These are phyloP conservation scores for Polyommatus icarus DNA, from an alignment of 2,888 invertebrate species.

Conservation along the genomic window DNA sequence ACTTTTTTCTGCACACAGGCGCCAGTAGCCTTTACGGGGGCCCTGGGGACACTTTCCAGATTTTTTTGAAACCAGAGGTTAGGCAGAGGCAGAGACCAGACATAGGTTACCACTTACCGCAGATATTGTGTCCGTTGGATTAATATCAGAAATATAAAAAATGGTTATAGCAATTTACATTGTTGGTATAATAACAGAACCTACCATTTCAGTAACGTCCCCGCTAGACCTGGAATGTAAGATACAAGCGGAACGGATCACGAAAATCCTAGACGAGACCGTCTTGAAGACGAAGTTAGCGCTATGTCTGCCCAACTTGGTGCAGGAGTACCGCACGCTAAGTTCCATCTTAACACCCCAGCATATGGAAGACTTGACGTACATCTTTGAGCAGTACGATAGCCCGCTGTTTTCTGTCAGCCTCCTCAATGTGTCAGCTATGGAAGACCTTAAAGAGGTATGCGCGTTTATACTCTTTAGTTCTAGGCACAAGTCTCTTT, in stretches of 20 bases:
- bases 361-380: conserved; percentile 67
- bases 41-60: too few species aligned
- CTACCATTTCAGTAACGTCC: conserved; percentile 51
- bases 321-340: conserved; percentile 62
- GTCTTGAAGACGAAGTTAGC: conserved; percentile 73
- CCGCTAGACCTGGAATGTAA: conserved; percentile 75
- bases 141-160: not conserved
- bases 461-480: not conserved
- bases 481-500: too few species aligned
- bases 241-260: conserved; percentile 78
- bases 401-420: conserved; percentile 64
- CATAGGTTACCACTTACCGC: too few species aligned
- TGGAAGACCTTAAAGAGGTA: conserved; percentile 68
- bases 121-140: not conserved
- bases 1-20: too few species aligned
- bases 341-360: conserved; percentile 51
- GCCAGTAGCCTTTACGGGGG: too few species aligned
- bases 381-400: conserved; percentile 73
- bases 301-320: conserved; percentile 60
- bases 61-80: too few species aligned
- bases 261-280: conserved; percentile 73
- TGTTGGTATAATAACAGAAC: not conserved
- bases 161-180: not conserved
- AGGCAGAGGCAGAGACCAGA: too few species aligned
- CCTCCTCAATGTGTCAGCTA: conserved; percentile 60